phyloP scores from a whole-genome alignment of 2,797 vertebrate genomes.

The Silurus lanzhouensis region DNA sequence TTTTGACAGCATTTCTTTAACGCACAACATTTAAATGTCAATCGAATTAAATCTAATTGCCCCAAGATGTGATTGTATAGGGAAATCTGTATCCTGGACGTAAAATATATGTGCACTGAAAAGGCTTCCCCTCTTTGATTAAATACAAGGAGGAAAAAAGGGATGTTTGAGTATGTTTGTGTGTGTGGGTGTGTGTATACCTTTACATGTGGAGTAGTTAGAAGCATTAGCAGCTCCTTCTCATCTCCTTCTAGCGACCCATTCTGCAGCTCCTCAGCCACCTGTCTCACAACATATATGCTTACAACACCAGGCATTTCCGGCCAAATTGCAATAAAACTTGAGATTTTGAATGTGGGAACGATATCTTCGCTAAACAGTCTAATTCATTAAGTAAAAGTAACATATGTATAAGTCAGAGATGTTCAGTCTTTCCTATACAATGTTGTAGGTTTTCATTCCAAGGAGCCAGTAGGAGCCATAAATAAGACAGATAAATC shows the following conservation, averaged over 20 bases:
- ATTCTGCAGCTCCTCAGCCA: constrained; percentile 89
- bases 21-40: constrained; percentile 44
- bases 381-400: neutral
- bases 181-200: constrained; percentile 63
- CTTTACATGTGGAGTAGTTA: constrained; percentile 90
- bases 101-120: constrained; percentile 9
- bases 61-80: constrained; percentile 44
- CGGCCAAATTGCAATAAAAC: neutral
- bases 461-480: neutral
- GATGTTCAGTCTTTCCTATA: neutral
- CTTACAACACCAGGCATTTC: neutral
- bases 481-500: neutral
- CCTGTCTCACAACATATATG: constrained; percentile 65
- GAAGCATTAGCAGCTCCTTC: constrained; percentile 84
- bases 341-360: neutral
- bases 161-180: constrained; percentile 1
- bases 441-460: neutral
- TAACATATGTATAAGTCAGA: neutral
- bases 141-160: neutral
- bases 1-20: constrained; percentile 27
- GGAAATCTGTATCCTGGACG: constrained; percentile 34
- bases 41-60: constrained; percentile 48
- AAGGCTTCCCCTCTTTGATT: neutral
- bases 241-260: constrained; percentile 81
- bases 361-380: neutral